A percentile compares a stretch with the other conserved stretches of the same genome.
These are phyloP conservation scores for Malacoraja senta DNA, from an alignment of 2,797 vertebrate species.

Conservation along the genomic window DNA sequence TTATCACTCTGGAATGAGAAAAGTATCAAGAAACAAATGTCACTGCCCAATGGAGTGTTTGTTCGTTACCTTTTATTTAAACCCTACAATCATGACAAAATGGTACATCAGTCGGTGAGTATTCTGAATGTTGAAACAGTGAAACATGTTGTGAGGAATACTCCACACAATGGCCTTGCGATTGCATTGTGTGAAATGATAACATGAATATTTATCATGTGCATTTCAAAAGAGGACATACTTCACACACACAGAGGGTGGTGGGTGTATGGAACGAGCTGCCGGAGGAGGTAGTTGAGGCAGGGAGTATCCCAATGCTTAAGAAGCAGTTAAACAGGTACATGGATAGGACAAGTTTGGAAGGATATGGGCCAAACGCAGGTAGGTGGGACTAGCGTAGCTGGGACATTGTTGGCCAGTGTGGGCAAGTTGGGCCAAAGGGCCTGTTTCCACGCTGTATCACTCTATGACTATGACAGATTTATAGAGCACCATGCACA, in stretches of 20 bases:
- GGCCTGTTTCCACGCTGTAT: too few species aligned
- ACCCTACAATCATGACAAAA: background rate
- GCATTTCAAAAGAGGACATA: background rate
- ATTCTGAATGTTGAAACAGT: background rate
- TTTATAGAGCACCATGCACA: background rate
- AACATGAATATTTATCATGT: background rate
- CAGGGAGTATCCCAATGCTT: too few species aligned
- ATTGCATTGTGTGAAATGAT: background rate
- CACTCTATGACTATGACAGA: too few species aligned
- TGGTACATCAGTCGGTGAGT: background rate
- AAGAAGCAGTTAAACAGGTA: too few species aligned
- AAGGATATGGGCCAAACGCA: too few species aligned
- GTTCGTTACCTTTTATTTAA: background rate
- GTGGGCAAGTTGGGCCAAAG: too few species aligned
- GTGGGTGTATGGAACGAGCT: too few species aligned
- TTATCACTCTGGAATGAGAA: background rate
- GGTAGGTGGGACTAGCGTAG: too few species aligned
- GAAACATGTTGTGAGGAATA: background rate
- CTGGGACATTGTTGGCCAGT: too few species aligned
- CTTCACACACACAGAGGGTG: too few species aligned
- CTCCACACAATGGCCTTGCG: background rate
- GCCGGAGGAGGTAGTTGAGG: too few species aligned
- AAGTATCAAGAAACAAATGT: background rate
- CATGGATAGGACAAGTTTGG: too few species aligned
- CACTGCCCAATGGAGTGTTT: background rate